phyloP scores from a whole-genome alignment of 2,888 invertebrate species.

The Malthinus seriepunctatus region DNA sequence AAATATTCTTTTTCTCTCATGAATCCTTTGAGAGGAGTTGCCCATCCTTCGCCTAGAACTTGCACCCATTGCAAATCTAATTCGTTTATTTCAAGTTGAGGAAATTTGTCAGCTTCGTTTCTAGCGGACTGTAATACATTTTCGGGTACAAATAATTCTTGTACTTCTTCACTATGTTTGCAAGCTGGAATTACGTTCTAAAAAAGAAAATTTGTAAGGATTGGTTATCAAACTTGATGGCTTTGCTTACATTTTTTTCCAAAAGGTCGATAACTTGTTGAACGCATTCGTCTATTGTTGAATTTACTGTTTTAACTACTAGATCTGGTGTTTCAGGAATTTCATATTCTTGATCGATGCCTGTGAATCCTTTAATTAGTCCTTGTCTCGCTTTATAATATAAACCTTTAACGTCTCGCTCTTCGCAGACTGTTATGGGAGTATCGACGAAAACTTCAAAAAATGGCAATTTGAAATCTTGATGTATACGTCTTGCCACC shows the following conservation, averaged over 20 bases:
- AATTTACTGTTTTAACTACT: slow-evolving; percentile 81
- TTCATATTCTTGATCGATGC: slow-evolving; percentile 94
- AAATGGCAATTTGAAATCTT: slow-evolving; percentile 83
- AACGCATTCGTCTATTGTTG: slow-evolving; percentile 83
- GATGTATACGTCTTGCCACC: slow-evolving; percentile 87
- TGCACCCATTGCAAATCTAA: slow-evolving; percentile 94
- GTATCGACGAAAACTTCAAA: slow-evolving; percentile 98
- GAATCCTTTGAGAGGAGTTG: slow-evolving; percentile 94
- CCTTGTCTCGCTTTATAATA: slow-evolving; percentile 98
- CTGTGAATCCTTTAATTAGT: slow-evolving; percentile 83
- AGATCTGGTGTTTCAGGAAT: slow-evolving; percentile 84
- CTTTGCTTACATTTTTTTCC: slow-evolving; percentile 64
- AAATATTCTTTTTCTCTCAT: slow-evolving; percentile 96
- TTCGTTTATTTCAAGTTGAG: slow-evolving; percentile 73
- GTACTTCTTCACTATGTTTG: slow-evolving; percentile 53
- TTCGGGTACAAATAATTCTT: slow-evolving; percentile 81
- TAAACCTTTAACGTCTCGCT: slow-evolving; percentile 93
- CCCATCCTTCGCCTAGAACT: slow-evolving; percentile 97
- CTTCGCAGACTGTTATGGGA: slow-evolving; percentile 90
- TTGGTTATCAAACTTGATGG: not conserved
- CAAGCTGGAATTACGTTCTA: slow-evolving; percentile 43
- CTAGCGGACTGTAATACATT: slow-evolving; percentile 65
- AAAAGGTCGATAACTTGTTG: slow-evolving; percentile 82
- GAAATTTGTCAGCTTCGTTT: slow-evolving; percentile 74
- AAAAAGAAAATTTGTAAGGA: slow-evolving; percentile 37